Percentiles rank a stretch among this genome's conserved stretches.
These are phyloP conservation scores for Ceriagrion tenellum DNA, from an alignment of 2,888 invertebrate species.

Conservation along the genomic window DNA sequence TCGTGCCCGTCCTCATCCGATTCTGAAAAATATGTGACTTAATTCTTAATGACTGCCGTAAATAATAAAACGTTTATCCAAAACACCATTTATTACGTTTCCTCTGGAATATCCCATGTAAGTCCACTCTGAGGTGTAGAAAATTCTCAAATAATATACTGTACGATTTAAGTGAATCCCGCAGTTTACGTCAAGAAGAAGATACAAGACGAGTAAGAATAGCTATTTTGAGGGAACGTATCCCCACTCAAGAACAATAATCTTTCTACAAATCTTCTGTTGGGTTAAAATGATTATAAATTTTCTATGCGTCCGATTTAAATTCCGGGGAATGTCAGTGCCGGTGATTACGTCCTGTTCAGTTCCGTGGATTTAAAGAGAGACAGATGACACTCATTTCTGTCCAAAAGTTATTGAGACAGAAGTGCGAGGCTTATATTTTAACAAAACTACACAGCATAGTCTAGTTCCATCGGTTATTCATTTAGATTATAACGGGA, in stretches of 20 bases:
- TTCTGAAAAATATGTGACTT: background rate
- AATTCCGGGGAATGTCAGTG: background rate
- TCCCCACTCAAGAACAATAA: background rate
- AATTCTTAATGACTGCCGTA: background rate
- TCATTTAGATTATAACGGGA: no score
- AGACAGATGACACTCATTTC: background rate
- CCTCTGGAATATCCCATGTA: background rate
- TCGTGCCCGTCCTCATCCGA: background rate
- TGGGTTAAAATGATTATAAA: background rate
- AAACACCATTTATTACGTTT: background rate
- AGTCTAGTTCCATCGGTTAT: background rate
- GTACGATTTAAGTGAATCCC: background rate
- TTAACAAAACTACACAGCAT: background rate
- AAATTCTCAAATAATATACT: background rate
- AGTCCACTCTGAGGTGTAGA: background rate
- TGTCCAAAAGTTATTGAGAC: background rate
- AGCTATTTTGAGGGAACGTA: background rate
- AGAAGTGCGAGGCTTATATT: background rate
- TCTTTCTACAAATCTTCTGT: background rate
- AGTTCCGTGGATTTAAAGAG: no score
- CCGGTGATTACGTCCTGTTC: no score
- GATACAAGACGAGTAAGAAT: background rate
- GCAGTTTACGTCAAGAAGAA: background rate
- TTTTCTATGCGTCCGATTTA: background rate
- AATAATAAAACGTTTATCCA: background rate